These are phyloP conservation scores for Chymomyza caudatula DNA, from an alignment of 2,888 invertebrate genomes.

Conservation along the genomic window DNA sequence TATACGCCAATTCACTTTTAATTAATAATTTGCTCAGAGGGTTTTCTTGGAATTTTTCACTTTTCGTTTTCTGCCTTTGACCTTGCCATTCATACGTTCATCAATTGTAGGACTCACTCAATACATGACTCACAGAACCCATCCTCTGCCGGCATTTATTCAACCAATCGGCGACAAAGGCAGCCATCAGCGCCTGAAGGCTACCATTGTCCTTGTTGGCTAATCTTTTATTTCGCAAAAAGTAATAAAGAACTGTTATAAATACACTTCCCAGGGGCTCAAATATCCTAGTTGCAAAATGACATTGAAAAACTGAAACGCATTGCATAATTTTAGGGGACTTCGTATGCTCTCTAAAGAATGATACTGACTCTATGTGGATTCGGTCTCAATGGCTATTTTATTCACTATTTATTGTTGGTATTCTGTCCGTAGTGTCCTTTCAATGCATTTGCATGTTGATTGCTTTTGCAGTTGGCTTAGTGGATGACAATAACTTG, in stretches of 20 bases:
- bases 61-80: conserved; percentile 4
- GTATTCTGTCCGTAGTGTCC: background rate
- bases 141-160: no score
- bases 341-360: no score
- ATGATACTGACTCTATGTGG: no score
- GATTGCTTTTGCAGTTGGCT: conserved; percentile 42
- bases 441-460: conserved; percentile 53
- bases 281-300: background rate
- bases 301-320: no score
- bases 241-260: background rate
- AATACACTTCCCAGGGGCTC: background rate
- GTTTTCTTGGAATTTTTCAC: conserved; percentile 3
- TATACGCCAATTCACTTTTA: no score
- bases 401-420: no score
- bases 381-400: no score
- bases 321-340: no score
- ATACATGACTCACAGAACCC: no score
- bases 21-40: conserved; percentile 12
- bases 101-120: background rate
- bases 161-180: conserved; percentile 15
- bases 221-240: conserved; percentile 38
- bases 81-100: conserved; percentile 28
- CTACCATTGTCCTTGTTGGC: conserved; percentile 48
- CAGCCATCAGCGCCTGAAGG: conserved; percentile 34
- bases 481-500: conserved; percentile 31